phyloP scores from a whole-genome alignment of 2,888 invertebrate species.

The Apotomis capreana region DNA sequence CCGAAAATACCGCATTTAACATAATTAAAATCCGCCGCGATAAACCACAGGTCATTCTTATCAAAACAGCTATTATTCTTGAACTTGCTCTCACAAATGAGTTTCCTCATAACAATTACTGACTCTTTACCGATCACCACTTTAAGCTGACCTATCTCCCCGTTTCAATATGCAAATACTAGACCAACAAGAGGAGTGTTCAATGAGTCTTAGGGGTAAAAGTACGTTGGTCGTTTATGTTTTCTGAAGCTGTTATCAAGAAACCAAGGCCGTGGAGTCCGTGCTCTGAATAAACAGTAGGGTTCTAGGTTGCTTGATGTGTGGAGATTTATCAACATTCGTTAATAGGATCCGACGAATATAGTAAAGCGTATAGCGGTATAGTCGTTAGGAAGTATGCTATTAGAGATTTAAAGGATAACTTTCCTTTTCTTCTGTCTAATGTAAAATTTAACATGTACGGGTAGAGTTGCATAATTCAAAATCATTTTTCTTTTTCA shows the following conservation, averaged over 20 bases:
- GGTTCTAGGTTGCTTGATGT: conserved; percentile 41
- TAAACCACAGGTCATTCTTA: conserved; percentile 29
- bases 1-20: background rate
- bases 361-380: background rate
- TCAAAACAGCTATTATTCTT: conserved; percentile 31
- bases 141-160: conserved; percentile 21
- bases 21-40: conserved; percentile 27
- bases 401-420: too few species aligned
- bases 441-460: too few species aligned
- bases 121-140: conserved; percentile 34
- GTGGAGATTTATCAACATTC: conserved; percentile 7
- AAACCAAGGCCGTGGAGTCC: conserved; percentile 57
- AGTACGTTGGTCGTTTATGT: conserved; percentile 48
- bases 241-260: conserved; percentile 57
- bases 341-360: conserved; percentile 15
- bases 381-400: background rate
- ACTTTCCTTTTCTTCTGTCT: too few species aligned
- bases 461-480: too few species aligned
- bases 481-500: too few species aligned
- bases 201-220: conserved; percentile 37
- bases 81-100: conserved; percentile 36
- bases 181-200: conserved; percentile 12
- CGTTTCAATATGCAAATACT: conserved; percentile 12
- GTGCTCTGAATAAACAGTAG: conserved; percentile 60
- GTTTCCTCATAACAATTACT: conserved; percentile 38